Evolutionary conservation across 2,113 vertebrate genomes (phyloP).

Genomic region (Ophiodon elongatus): DNA sequence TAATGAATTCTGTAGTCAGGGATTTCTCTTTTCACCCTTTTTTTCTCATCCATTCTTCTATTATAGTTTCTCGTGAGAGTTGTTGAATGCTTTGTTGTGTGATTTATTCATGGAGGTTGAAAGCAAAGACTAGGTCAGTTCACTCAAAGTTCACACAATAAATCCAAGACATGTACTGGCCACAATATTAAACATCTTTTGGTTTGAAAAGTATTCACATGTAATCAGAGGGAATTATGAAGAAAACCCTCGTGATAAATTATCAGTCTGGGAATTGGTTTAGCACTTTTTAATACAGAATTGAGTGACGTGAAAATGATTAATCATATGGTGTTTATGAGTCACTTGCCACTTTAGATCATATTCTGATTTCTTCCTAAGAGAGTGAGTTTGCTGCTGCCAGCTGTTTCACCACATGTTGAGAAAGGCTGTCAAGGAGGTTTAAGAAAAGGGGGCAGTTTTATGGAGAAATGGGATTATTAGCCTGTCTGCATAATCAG

Average conservation of each 20-base stretch:
- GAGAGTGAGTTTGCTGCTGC: conserved; percentile 39
- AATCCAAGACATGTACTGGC: not conserved
- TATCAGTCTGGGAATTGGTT: not conserved
- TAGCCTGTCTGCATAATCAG: conserved; percentile 41
- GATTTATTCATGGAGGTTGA: not conserved
- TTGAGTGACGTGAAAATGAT: conserved; percentile 23
- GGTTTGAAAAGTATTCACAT: not conserved
- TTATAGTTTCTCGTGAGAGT: not conserved
- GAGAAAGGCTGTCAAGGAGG: conserved; percentile 47
- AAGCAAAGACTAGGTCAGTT: not conserved
- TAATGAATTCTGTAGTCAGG: not conserved
- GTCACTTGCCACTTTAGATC: conserved; percentile 46
- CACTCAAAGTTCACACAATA: not conserved
- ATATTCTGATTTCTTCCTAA: conserved; percentile 24
- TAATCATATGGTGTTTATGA: conserved; percentile 36
- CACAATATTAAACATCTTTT: not conserved
- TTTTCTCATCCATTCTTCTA: not conserved
- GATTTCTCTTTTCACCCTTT: not conserved
- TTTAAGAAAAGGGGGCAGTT: conserved; percentile 45
- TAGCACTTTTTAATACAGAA: not conserved
- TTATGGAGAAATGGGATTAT: conserved; percentile 57
- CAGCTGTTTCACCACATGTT: conserved; percentile 69
- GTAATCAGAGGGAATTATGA: not conserved
- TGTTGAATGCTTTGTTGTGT: conserved; percentile 6
- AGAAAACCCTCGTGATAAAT: not conserved